A percentile compares a stretch with the other conserved stretches of the same genome.
phyloP scores from a whole-genome alignment of 2,113 vertebrate genomes.

The Rhinopithecus roxellana region DNA sequence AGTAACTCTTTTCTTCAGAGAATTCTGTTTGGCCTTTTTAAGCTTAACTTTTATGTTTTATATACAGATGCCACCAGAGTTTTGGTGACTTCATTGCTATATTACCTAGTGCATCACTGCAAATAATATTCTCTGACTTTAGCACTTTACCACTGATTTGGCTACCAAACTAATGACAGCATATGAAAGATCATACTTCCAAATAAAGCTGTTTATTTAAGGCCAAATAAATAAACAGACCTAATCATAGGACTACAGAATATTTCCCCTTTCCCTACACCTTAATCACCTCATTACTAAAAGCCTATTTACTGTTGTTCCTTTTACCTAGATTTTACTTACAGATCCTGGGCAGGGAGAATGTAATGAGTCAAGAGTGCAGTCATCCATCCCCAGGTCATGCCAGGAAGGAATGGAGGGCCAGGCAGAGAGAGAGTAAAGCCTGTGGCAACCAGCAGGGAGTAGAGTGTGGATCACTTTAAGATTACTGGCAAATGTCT shows the following conservation, averaged over 20 bases:
- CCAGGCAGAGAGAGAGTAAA: neutral
- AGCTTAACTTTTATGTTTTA: neutral
- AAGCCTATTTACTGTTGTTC: neutral
- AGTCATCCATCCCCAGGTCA: neutral
- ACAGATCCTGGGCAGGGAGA: neutral
- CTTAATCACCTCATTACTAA: neutral
- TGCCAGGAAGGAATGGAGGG: neutral
- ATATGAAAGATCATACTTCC: neutral
- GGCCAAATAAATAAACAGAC: neutral
- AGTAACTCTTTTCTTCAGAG: neutral
- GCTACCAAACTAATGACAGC: neutral
- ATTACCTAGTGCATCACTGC: neutral
- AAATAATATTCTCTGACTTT: neutral
- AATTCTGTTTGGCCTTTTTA: neutral
- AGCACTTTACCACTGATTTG: neutral
- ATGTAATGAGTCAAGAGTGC: neutral
- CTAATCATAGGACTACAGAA: neutral
- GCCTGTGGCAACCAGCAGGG: neutral
- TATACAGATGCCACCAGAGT: neutral
- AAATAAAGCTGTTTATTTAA: neutral
- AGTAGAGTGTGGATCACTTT: neutral
- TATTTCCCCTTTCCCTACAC: neutral
- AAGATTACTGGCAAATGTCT: neutral
- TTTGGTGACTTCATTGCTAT: neutral
- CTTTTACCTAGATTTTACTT: neutral